Percentiles rank a stretch among this genome's conserved stretches.
These are phyloP conservation scores for Tetrax tetrax DNA, from an alignment of 2,113 vertebrate species.

Conservation along the genomic window DNA sequence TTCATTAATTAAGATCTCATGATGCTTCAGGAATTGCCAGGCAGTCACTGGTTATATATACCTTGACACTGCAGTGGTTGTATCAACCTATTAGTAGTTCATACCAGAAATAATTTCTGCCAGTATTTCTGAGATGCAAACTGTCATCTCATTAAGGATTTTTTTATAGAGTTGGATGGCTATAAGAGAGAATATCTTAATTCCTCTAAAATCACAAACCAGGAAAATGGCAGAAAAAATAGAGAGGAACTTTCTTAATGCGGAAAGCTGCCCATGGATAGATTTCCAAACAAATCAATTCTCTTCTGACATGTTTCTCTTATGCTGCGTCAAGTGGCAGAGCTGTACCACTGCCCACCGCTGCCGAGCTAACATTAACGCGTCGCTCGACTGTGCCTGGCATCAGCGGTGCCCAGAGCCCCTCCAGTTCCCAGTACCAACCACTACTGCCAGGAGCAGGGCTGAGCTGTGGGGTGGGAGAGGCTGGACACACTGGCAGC, in stretches of 20 bases:
- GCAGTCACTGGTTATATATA: neutral
- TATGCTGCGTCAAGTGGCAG: neutral
- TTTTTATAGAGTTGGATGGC: neutral
- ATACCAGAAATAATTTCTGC: neutral
- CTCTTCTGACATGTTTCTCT: neutral
- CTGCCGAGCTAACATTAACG: rapidly evolving
- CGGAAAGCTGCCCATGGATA: neutral
- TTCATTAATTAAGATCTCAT: neutral
- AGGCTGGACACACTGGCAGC: neutral
- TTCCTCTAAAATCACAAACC: neutral
- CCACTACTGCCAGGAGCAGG: neutral
- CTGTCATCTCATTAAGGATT: neutral
- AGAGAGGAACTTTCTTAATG: neutral
- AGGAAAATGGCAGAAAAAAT: neutral
- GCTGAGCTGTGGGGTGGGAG: neutral
- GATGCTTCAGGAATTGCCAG: neutral
- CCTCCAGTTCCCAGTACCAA: neutral
- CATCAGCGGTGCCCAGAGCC: neutral
- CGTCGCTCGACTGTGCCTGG: neutral
- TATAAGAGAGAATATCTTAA: neutral
- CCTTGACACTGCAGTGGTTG: neutral
- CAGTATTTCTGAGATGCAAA: neutral
- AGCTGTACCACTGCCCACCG: neutral
- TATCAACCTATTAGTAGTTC: neutral
- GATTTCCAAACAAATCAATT: neutral